A percentile compares a stretch with the other conserved stretches of the same genome.
These are phyloP conservation scores for Alethe castanea DNA, from an alignment of 2,113 vertebrate genomes.

Conservation along the genomic window DNA sequence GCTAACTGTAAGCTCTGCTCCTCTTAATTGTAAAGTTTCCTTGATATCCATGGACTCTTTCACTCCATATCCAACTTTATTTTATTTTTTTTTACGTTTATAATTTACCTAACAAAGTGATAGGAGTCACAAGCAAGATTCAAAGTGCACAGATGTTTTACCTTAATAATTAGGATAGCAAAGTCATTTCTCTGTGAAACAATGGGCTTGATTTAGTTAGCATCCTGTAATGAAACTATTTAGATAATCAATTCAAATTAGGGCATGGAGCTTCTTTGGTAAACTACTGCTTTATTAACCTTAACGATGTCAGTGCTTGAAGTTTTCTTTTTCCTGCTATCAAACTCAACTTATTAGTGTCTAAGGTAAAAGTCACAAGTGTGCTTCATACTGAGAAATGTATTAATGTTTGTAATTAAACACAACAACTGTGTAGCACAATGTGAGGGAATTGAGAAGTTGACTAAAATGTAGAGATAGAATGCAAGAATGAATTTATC, in stretches of 20 bases:
- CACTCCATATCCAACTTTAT: neutral
- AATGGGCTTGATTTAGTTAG: neutral
- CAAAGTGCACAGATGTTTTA: neutral
- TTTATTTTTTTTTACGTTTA: neutral
- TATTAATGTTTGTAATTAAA: conserved; percentile 15
- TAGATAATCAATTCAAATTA: conserved; percentile 19
- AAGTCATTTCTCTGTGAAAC: neutral
- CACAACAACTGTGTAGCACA: neutral
- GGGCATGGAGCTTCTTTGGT: neutral
- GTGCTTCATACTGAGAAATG: neutral
- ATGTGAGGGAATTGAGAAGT: neutral
- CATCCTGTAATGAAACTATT: neutral
- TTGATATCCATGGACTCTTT: neutral
- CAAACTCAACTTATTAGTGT: neutral
- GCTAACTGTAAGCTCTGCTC: neutral
- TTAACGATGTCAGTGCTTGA: neutral
- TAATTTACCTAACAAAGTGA: neutral
- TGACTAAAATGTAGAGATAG: neutral
- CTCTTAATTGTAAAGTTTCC: neutral
- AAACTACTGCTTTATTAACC: conserved; percentile 3
- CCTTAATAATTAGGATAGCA: neutral
- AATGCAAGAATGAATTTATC: neutral
- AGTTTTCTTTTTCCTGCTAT: neutral
- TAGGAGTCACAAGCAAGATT: neutral
- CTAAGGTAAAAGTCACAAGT: neutral